Percentiles rank a stretch among this genome's conserved stretches.
phyloP scores from a whole-genome alignment of 2,888 invertebrate genomes.

The Pegoplata infirma region DNA sequence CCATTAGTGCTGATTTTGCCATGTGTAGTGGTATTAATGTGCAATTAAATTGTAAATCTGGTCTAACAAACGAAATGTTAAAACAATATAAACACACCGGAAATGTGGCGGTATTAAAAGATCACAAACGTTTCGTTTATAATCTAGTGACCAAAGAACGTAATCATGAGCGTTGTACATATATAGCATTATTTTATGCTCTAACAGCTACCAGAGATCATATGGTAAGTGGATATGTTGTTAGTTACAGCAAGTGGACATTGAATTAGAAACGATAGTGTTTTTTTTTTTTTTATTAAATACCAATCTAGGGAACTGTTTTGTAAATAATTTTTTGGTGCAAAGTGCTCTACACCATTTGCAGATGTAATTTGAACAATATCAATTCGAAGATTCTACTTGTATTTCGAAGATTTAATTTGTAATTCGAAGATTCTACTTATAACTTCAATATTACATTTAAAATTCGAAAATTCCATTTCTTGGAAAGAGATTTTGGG shows the following conservation, averaged over 20 bases:
- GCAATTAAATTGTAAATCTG: slow-evolving; percentile 73
- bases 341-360: no score
- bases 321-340: no score
- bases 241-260: slow-evolving; percentile 70
- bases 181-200: slow-evolving; percentile 78
- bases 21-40: slow-evolving; percentile 81
- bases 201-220: slow-evolving; percentile 75
- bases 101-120: slow-evolving; percentile 79
- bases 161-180: slow-evolving; percentile 79
- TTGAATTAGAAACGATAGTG: background rate
- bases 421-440: no score
- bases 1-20: slow-evolving; percentile 80
- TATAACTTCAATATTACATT: no score
- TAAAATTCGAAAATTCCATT: background rate
- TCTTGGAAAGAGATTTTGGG: no score
- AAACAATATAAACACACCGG: slow-evolving; percentile 75
- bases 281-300: no score
- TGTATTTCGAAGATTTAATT: no score
- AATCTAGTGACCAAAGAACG: slow-evolving; percentile 82
- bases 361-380: no score
- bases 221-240: slow-evolving; percentile 72
- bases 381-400: no score
- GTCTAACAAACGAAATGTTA: slow-evolving; percentile 70
- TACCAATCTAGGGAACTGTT: no score
- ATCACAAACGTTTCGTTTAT: slow-evolving; percentile 79